Evolutionary conservation across 2,113 vertebrate species (phyloP).

Genomic region (Microtus oregoni): DNA sequence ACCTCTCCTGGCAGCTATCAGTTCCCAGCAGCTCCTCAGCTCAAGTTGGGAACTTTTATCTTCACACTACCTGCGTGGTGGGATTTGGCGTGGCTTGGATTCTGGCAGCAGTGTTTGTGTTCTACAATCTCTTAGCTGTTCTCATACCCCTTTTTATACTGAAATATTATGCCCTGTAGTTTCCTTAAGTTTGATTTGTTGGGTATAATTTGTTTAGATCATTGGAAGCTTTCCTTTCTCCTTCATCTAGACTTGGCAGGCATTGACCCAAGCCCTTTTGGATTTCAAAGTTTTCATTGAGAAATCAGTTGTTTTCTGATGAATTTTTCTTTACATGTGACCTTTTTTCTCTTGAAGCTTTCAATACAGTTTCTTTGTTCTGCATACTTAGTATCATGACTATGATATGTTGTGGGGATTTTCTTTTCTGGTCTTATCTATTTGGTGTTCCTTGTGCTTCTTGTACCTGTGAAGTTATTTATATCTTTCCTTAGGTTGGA

Average conservation of each 20-base stretch:
- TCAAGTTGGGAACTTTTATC: not conserved
- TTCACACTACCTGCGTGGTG: not conserved
- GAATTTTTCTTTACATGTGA: not conserved
- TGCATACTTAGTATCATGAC: not conserved
- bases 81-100: not conserved
- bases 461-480: not conserved
- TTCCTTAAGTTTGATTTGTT: not conserved
- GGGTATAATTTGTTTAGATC: not conserved
- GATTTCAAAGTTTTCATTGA: not conserved
- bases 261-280: not conserved
- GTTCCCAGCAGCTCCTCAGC: not conserved
- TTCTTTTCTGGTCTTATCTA: not conserved
- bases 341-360: not conserved
- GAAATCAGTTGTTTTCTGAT: not conserved
- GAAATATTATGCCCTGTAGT: not conserved
- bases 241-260: not conserved
- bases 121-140: not conserved
- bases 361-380: not conserved
- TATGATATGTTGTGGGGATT: not conserved
- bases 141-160: not conserved
- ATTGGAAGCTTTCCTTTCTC: not conserved
- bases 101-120: not conserved
- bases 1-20: not conserved
- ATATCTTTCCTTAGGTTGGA: not conserved
- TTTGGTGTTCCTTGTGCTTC: not conserved